These are phyloP conservation scores for Oryzias sinensis DNA, from an alignment of 2,797 vertebrate species.

Conservation along the genomic window DNA sequence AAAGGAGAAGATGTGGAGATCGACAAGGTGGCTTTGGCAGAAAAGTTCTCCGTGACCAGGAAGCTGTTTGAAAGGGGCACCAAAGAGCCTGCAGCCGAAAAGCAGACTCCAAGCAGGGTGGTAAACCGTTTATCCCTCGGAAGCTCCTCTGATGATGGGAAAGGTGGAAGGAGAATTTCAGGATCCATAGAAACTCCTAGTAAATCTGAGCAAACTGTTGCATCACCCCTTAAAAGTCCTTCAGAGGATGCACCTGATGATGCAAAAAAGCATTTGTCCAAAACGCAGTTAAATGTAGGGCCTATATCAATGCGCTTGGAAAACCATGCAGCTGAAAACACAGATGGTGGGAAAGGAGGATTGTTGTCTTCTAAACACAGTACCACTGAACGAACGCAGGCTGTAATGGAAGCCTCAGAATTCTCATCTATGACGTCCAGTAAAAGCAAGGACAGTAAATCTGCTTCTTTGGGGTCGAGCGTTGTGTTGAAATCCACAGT, in stretches of 20 bases:
- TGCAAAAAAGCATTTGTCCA: slow-evolving; percentile 60
- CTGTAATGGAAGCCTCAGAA: slow-evolving; percentile 52
- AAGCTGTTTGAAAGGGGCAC: slow-evolving; percentile 90
- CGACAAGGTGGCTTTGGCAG: slow-evolving; percentile 88
- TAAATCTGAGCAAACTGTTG: slow-evolving; percentile 70
- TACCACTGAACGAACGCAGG: slow-evolving; percentile 46
- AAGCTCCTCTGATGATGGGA: slow-evolving; percentile 79
- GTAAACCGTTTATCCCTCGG: slow-evolving; percentile 71
- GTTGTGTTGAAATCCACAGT: slow-evolving; percentile 49
- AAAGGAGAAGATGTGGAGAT: slow-evolving; percentile 86
- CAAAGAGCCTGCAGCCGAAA: slow-evolving; percentile 81
- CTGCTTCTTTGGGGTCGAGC: slow-evolving; percentile 31
- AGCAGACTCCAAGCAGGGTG: slow-evolving; percentile 70
- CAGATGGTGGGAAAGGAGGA: slow-evolving; percentile 55
- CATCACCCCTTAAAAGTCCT: slow-evolving; percentile 44
- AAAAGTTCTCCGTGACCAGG: slow-evolving; percentile 92
- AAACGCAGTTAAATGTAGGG: slow-evolving; percentile 82
- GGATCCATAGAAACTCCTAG: slow-evolving; percentile 71
- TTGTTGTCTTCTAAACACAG: slow-evolving; percentile 48
- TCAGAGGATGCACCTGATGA: slow-evolving; percentile 62
- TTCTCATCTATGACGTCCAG: slow-evolving; percentile 37
- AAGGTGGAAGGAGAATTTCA: slow-evolving; percentile 68
- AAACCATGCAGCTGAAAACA: slow-evolving; percentile 81
- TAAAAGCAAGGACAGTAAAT: slow-evolving; percentile 59
- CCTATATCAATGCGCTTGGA: slow-evolving; percentile 88